Percentiles rank a stretch among this genome's conserved stretches.
phyloP scores from a whole-genome alignment of 2,113 vertebrate genomes.

The Crotalus viridis region DNA sequence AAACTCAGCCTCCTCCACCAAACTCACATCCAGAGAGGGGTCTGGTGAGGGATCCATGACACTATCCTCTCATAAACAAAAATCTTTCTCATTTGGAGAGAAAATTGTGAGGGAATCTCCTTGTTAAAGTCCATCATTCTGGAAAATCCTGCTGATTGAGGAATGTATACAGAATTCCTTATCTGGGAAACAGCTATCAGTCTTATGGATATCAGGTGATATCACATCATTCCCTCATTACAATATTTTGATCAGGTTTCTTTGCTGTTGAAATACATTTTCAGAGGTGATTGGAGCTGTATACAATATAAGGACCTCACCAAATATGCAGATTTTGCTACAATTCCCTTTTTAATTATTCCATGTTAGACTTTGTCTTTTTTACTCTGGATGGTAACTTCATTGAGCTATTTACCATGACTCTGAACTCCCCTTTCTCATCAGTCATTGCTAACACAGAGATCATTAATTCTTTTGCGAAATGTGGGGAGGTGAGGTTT shows the following conservation, averaged over 20 bases:
- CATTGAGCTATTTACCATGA: background rate
- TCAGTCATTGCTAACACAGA: background rate
- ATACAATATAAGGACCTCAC: background rate
- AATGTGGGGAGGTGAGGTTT: background rate
- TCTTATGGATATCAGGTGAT: background rate
- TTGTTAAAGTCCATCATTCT: background rate
- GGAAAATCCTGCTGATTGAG: background rate
- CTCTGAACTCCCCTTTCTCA: background rate
- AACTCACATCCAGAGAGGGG: too few relatives aligned
- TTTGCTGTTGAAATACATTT: background rate
- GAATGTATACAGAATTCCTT: background rate
- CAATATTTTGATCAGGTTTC: background rate
- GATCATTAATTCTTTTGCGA: background rate
- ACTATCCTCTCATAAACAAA: background rate
- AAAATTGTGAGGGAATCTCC: background rate
- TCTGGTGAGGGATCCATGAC: too few relatives aligned
- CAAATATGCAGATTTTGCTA: background rate
- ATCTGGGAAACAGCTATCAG: background rate
- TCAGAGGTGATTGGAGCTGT: background rate
- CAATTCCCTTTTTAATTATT: background rate
- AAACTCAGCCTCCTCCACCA: too few relatives aligned
- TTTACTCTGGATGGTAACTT: background rate
- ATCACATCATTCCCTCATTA: background rate
- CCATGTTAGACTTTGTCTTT: background rate
- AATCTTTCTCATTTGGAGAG: background rate